Conservation (phyloP, 2,797 vertebrate genomes). For the Poeciliopsis gracilis region DNA sequence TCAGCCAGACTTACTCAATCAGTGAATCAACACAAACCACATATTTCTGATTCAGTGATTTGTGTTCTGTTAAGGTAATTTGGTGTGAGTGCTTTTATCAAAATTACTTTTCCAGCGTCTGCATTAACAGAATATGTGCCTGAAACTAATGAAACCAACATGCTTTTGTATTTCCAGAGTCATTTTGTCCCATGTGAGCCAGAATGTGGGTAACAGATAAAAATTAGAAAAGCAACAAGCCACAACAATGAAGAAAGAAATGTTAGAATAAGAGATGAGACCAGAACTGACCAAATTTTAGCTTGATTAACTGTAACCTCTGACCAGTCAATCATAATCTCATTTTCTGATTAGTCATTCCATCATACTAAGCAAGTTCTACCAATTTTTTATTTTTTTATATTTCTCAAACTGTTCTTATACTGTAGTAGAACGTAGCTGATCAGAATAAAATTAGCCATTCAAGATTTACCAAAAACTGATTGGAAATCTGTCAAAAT, state of each 20-base stretch:
- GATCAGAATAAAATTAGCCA: neutral
- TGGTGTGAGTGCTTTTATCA: constrained; percentile 5
- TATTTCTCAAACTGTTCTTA: neutral
- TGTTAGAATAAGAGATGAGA: neutral
- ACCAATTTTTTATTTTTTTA: too few relatives aligned
- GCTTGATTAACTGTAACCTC: too few relatives aligned
- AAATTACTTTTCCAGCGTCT: constrained; percentile 12
- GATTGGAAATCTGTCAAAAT: neutral
- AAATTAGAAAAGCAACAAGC: neutral
- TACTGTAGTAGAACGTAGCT: neutral
- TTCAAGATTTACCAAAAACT: neutral
- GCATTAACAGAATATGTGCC: constrained; percentile 9
- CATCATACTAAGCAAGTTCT: neutral
- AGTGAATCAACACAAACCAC: constrained; percentile 22
- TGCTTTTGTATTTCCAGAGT: constrained; percentile 18
- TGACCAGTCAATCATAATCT: neutral
- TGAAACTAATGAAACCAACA: constrained; percentile 8
- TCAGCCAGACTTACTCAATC: neutral
- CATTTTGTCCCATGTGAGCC: neutral
- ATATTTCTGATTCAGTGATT: constrained; percentile 15
- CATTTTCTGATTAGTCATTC: neutral
- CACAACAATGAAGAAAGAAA: neutral
- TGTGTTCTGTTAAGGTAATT: constrained; percentile 3
- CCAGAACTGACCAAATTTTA: neutral
- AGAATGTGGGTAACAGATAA: neutral